Base-by-base conservation (phyloP, 2,797 vertebrate species). In the Stomatorhinus walkeri region DNA sequence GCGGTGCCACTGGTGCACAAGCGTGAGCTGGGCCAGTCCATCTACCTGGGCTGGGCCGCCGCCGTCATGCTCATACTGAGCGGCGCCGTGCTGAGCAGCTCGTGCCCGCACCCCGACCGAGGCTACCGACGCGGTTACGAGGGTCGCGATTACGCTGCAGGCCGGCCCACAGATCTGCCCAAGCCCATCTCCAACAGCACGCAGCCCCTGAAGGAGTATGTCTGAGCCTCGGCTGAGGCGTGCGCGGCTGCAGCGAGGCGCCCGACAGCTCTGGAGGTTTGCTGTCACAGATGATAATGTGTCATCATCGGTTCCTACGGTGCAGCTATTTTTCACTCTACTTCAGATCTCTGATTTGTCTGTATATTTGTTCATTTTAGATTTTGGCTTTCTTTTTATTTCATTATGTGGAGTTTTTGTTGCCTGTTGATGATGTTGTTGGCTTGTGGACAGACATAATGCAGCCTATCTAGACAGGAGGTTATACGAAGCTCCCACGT, bases 1-100 rank as follows among this genome's bases (percentile, higher is more conserved):
- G 94, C 93, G 0, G 95, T 96, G 68, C 96, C 96, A 2, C 0
- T 91, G 2, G 94, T 94, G 93, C 93, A 95, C 92, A 97, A 96
- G 54, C 90, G 95, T 0, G 96, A 97, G 94, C 92, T 97, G 90
- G 96, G 96, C 8, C 96, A 96, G 93, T 96, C 96, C 2, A 95
- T 97, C 61, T 97, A 96, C 46, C 92, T 97, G 91, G 96, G 96
- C 14, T 96, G 96, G 96, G 95, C 96, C 0, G 61, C 96, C 0
- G 94, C 95, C 0, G 95, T 96, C 22, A 95, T 96, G 51, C 94
- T 97, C 0, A 95, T 96, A 90, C 94, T 96, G 90, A 96, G 96
- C 1, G 96, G 96, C 0, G 95, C 95, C 0, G 95, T 96, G 89
- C 85, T 97, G 85, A 95, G 96, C 94, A 95, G 95, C 93, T 96